Percentiles rank a stretch among this genome's conserved stretches.
phyloP scores from a whole-genome alignment of 2,113 vertebrate genomes.

The Chloropsis cyanopogon region DNA sequence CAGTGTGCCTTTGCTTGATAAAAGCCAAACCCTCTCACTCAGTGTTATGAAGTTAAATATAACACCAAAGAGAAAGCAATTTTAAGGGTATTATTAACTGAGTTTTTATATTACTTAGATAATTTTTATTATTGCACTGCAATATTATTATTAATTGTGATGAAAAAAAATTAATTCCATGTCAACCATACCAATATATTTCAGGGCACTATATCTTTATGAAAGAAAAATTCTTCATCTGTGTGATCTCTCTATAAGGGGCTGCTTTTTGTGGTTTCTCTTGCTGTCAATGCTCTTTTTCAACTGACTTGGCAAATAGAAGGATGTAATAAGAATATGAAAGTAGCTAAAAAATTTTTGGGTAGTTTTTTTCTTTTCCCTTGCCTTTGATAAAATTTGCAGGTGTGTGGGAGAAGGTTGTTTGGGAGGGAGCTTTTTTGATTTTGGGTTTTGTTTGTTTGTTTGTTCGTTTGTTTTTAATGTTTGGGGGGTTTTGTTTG shows the following conservation, averaged over 20 bases:
- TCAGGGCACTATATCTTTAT: not conserved
- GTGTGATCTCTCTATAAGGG: not conserved
- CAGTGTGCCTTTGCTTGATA: not conserved
- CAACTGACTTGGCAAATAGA: not conserved
- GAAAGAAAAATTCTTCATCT: not conserved
- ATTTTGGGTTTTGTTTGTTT: not conserved
- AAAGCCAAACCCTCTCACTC: not conserved
- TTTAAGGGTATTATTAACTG: not conserved
- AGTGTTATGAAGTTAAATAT: not conserved
- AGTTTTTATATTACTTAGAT: not conserved
- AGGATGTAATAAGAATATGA: not conserved
- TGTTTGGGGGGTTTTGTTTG: too few relatives aligned
- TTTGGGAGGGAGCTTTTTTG: accelerated
- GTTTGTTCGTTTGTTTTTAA: too few relatives aligned
- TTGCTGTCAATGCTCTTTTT: not conserved
- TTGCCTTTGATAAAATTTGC: accelerated
- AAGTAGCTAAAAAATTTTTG: not conserved
- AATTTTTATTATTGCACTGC: not conserved
- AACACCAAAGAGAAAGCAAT: not conserved
- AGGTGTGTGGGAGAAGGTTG: accelerated
- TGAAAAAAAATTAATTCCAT: not conserved
- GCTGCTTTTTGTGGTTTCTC: not conserved
- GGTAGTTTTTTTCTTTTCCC: not conserved
- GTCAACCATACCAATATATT: not conserved
- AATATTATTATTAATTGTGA: not conserved